phyloP scores from a whole-genome alignment of 2,888 invertebrate species.

The Eupithecia subfuscata region DNA sequence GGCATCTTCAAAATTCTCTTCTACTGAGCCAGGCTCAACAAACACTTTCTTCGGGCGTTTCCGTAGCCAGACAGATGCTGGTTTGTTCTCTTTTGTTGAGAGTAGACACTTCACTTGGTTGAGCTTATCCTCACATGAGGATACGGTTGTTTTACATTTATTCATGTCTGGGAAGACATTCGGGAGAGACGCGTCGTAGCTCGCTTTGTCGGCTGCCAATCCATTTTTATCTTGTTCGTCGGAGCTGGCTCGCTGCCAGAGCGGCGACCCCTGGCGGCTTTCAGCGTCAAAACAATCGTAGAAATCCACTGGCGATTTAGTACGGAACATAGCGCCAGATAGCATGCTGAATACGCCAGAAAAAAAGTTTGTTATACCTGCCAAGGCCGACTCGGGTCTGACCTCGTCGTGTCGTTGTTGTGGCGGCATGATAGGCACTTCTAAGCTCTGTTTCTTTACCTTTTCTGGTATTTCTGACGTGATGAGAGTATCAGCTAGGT shows the following conservation, averaged over 20 bases:
- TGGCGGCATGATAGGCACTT: constrained; percentile 34
- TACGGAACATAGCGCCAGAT: constrained; percentile 64
- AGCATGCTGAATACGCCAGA: constrained; percentile 69
- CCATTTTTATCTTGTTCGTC: constrained; percentile 69
- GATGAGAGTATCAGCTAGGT: constrained; percentile 71
- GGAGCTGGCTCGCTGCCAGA: constrained; percentile 67
- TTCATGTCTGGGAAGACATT: constrained; percentile 59
- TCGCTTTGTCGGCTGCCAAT: constrained; percentile 49
- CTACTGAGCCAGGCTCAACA: constrained; percentile 63
- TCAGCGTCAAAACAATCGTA: constrained; percentile 61
- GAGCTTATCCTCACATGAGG: constrained; percentile 69
- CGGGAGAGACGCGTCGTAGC: constrained; percentile 48
- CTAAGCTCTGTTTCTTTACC: constrained; percentile 35
- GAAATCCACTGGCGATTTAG: constrained; percentile 52
- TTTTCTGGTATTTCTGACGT: constrained; percentile 45
- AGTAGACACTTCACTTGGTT: constrained; percentile 64
- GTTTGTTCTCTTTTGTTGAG: constrained; percentile 47
- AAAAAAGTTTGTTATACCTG: constrained; percentile 67
- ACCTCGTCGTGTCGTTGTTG: constrained; percentile 22
- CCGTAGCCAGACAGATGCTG: constrained; percentile 49
- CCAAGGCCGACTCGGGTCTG: constrained; percentile 47
- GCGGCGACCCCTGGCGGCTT: constrained; percentile 57
- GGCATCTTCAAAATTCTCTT: constrained; percentile 73
- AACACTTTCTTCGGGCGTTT: constrained; percentile 60
- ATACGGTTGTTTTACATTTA: constrained; percentile 61